Evolutionary conservation across 2,888 invertebrate species (phyloP).

Genomic region (Zele albiditarsus): DNA sequence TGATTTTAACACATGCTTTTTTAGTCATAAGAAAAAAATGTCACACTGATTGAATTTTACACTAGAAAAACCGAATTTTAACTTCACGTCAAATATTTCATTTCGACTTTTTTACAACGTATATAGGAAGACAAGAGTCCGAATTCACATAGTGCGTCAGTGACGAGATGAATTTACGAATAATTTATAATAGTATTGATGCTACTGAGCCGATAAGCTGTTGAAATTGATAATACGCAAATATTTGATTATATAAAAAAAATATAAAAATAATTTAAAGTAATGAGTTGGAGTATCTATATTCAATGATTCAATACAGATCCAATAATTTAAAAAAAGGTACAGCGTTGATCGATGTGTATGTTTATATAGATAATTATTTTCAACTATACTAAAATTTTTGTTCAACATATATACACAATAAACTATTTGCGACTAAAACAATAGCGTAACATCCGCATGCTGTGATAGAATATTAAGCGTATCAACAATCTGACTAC

Average conservation of each 20-base stretch:
- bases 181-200: not conserved
- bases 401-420: not conserved
- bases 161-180: not conserved
- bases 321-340: not conserved
- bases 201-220: not conserved
- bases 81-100: not conserved
- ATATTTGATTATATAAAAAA: not conserved
- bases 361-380: not conserved
- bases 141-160: not conserved
- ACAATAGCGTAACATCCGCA: slow-evolving; percentile 51
- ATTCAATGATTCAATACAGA: not conserved
- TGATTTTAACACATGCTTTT: slow-evolving; percentile 2
- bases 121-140: not conserved
- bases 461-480: slow-evolving; percentile 68
- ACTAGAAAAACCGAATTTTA: not conserved
- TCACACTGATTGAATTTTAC: not conserved
- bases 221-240: not conserved
- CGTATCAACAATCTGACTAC: slow-evolving; percentile 67
- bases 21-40: not conserved
- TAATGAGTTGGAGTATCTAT: not conserved
- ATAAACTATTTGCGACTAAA: slow-evolving; percentile 9
- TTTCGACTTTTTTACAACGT: not conserved
- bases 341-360: slow-evolving; percentile 7
- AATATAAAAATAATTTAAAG: not conserved
- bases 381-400: not conserved